Conservation (phyloP, 2,113 vertebrate genomes). For the Paradisaea rubra region DNA sequence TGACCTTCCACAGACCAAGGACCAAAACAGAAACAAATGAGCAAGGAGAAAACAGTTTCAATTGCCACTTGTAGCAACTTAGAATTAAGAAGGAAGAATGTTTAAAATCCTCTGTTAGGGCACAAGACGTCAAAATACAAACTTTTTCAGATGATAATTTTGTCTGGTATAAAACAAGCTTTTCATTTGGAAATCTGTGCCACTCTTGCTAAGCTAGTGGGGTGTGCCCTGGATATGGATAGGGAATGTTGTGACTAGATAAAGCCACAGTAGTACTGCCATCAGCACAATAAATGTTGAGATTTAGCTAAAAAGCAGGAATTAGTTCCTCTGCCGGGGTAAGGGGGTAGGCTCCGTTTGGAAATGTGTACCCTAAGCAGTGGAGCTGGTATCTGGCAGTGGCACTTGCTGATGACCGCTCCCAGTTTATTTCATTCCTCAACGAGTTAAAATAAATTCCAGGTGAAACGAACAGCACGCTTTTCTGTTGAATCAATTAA, state of each 20-base stretch:
- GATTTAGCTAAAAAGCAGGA: background rate
- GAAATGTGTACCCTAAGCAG: background rate
- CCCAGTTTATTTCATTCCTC: background rate
- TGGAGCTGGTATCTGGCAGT: background rate
- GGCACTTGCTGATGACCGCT: background rate
- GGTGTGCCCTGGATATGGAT: background rate
- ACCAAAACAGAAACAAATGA: background rate
- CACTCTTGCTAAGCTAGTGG: background rate
- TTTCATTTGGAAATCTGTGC: background rate
- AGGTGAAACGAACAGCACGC: background rate
- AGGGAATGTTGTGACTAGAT: fast-evolving
- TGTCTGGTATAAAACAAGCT: background rate
- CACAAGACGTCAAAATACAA: background rate
- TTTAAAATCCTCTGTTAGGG: background rate
- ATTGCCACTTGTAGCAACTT: background rate
- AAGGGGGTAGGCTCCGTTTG: fast-evolving
- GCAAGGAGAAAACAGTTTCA: background rate
- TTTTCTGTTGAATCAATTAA: background rate
- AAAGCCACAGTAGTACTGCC: background rate
- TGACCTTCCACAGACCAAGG: background rate
- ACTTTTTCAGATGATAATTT: background rate
- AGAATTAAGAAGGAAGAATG: background rate
- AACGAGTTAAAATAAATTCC: background rate
- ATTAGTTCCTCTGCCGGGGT: background rate
- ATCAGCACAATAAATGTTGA: background rate